Conservation (phyloP, 2,113 vertebrate genomes). For the Camelus bactrianus region DNA sequence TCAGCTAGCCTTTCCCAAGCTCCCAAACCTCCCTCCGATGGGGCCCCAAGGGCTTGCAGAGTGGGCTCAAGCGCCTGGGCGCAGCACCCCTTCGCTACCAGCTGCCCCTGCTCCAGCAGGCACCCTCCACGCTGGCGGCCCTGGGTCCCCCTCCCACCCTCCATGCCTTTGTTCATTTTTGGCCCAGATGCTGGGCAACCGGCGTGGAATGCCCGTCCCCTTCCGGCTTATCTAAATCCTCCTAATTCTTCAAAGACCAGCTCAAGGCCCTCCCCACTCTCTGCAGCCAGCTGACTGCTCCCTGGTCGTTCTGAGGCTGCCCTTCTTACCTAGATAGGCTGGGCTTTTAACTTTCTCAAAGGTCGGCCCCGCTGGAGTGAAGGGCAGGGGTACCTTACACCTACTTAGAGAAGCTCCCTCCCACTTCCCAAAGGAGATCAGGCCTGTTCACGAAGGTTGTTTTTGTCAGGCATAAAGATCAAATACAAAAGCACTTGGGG, state of each 20-base stretch:
- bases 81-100: neutral
- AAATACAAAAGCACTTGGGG: neutral
- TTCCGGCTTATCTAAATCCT: slow-evolving; percentile 84
- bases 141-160: neutral
- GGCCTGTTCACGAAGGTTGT: neutral
- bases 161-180: slow-evolving; percentile 76
- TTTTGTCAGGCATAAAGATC: neutral
- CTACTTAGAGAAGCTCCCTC: neutral
- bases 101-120: neutral
- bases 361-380: neutral
- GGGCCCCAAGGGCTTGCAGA: neutral
- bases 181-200: slow-evolving; percentile 75
- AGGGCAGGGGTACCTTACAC: neutral
- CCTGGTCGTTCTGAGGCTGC: neutral
- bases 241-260: slow-evolving; percentile 81
- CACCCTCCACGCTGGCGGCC: neutral
- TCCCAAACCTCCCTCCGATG: neutral
- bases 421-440: neutral
- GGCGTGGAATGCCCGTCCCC: slow-evolving; percentile 72
- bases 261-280: slow-evolving; percentile 65
- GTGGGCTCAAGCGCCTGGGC: neutral
- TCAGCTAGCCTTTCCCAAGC: neutral
- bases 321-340: slow-evolving; percentile 25
- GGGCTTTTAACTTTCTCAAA: neutral
- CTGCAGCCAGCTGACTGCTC: slow-evolving; percentile 41